Evolutionary conservation across 2,113 vertebrate genomes (phyloP), one percentile per base, ranked within the genome.

Genomic region (Poicephalus gulielmi): DNA sequence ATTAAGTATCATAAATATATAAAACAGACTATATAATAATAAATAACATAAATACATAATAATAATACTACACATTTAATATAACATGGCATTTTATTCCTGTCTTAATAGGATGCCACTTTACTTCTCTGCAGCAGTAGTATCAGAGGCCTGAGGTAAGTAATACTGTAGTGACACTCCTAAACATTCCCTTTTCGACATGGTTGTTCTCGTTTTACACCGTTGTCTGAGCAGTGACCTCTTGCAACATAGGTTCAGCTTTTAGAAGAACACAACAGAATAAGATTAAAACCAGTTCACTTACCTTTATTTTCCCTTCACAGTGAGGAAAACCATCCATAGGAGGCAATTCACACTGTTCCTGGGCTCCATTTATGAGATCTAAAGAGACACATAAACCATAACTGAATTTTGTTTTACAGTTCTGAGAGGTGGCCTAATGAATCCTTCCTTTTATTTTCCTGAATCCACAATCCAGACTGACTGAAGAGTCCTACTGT

Each of bases 261-360:
- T 70, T 92, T 50, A 92, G 84, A 1, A 68, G 43, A 83, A 71
- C 4, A 35, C 8, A 64, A 64, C 7, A 7, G 8, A 41, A 12
- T 18, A 73, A 74, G 63, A 84, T 83, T 59, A 92, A 63, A 70
- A 75, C 1, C 14, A 75, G 35, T 17, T 75, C 53, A 28, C 94
- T 98, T 98, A 99, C 99, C 98, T 99, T 99, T 96, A 99, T 92
- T 95, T 99, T 99, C 96, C 98, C 98, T 97, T 99, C 99, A 52
- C 99, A 99, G 98, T 99, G 99, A 95, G 99, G 99, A 96, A 99
- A 99, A 96, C 99, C 99, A 94, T 99, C 99, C 98, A 99, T 98
- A 96, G 98, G 98, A 95, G 99, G 99, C 97, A 99, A 98, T 97
- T 99, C 98, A 91, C 99, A 99, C 98, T 99, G 99, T 97, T 99